A percentile compares a stretch with the other conserved stretches of the same genome.
Evolutionary conservation across 2,797 vertebrate species (phyloP).

Genomic region (Prionace glauca): DNA sequence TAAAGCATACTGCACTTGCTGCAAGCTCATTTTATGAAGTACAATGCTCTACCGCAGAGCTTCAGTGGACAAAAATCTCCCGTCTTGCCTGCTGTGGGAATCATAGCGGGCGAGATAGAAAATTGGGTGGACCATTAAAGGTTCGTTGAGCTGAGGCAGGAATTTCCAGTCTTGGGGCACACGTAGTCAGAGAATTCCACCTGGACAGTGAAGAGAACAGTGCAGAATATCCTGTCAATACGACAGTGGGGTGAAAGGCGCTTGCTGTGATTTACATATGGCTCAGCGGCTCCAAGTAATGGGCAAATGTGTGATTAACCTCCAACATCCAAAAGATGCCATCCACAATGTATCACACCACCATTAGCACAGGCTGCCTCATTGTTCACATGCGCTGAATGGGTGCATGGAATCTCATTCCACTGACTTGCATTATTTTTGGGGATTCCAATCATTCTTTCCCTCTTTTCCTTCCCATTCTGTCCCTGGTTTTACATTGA

Average conservation of each 20-base stretch:
- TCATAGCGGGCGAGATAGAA: too few relatives aligned
- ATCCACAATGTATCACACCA: not conserved
- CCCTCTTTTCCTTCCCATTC: too few relatives aligned
- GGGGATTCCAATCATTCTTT: too few relatives aligned
- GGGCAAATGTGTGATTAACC: not conserved
- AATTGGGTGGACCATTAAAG: too few relatives aligned
- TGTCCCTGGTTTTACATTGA: too few relatives aligned
- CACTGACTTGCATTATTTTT: not conserved
- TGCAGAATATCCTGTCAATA: not conserved
- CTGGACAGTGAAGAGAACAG: not conserved
- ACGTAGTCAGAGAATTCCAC: too few relatives aligned
- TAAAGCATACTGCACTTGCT: not conserved
- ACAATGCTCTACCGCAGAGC: not conserved
- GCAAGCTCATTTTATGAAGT: not conserved
- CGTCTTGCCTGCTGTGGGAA: too few relatives aligned
- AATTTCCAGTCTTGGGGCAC: too few relatives aligned
- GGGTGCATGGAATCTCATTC: not conserved
- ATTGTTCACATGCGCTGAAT: not conserved
- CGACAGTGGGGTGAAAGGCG: not conserved
- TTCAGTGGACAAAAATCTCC: not conserved
- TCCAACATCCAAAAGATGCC: not conserved
- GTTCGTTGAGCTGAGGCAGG: too few relatives aligned
- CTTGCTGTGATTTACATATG: not conserved
- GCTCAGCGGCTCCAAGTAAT: not conserved
- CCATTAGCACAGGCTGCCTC: not conserved